Evolutionary conservation across 2,113 vertebrate genomes (phyloP), one percentile per base, ranked within the genome.

Genomic region (Takifugu flavidus): DNA sequence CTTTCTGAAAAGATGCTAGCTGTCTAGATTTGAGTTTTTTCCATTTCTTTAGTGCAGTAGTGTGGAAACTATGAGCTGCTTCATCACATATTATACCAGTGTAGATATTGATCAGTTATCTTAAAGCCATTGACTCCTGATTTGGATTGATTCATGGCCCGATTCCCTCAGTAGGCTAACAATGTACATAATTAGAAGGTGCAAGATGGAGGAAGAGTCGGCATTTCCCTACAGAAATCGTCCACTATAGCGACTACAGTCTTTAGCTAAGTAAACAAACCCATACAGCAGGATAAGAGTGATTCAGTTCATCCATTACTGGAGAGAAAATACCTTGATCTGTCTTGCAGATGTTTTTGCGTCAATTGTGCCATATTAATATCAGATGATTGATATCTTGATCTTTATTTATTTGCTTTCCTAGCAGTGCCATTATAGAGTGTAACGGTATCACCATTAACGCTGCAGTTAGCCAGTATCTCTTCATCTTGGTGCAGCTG

Each of bases 171-270:
- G 76, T 74, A 69, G 78, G 78, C 77, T 66, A 74, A 83, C 74
- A 74, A 75, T 77, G 82, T 63, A 54, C 58, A 73, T 74, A 79
- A 70, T 83, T 87, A 89, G 85, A 85, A 86, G 86, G 86, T 89
- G 86, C 80, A 84, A 72, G 59, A 1, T 27, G 52, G 34, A 59
- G 20, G 42, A 68, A 65, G 29, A 28, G 50, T 66, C 34, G 15
- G n/a, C 27, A 34, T 49, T 56, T 70, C 13, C 12, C 44, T 15
- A 45, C 12, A 45, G 12, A 45, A 45, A 45, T 45, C 56, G 73
- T 56, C 49, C 34, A 39, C 34, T 39, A 39, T 39, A 11, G 34
- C 11, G 34, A 39, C 11, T 39, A 39, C 5, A 39, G 34, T 39
- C 34, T 39, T 39, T 8, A 39, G 11, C 34, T 39, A 39, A 39